Evolutionary conservation across 2,888 invertebrate genomes (phyloP).

Genomic region (Hyppa rectilinea): DNA sequence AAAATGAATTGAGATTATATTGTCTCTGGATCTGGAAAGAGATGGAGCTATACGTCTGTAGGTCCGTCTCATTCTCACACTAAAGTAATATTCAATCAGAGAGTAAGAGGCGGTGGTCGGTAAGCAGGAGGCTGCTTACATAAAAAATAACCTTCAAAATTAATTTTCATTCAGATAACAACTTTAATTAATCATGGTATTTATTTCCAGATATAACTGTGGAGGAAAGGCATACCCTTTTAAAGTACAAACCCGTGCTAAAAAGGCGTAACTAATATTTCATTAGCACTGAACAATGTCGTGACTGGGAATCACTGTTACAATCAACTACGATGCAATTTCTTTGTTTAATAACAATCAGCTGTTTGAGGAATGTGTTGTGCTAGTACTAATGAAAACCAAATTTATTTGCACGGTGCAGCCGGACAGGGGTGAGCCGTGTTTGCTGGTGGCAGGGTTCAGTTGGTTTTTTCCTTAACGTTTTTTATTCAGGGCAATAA

Average conservation of each 20-base stretch:
- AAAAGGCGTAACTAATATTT: slow-evolving; percentile 60
- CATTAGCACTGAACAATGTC: slow-evolving; percentile 59
- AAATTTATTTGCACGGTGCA: slow-evolving; percentile 65
- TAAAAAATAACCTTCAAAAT: not conserved
- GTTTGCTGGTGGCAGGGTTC: slow-evolving; percentile 35
- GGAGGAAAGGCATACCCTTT: not conserved
- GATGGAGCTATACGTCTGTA: no score
- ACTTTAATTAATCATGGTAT: not conserved
- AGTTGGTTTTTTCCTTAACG: not conserved
- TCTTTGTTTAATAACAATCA: slow-evolving; percentile 68
- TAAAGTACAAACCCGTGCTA: slow-evolving; percentile 30
- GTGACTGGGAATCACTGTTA: slow-evolving; percentile 64
- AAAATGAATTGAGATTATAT: not conserved
- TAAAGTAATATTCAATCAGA: no score
- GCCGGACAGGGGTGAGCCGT: slow-evolving; percentile 12
- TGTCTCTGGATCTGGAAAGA: no score
- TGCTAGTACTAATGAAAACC: slow-evolving; percentile 67
- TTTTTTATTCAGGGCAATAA: not conserved
- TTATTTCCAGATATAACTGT: not conserved
- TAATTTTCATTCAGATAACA: not conserved
- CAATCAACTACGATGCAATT: slow-evolving; percentile 68
- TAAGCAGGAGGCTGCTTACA: no score
- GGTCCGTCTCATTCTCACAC: no score
- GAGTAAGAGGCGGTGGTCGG: no score
- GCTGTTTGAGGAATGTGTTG: slow-evolving; percentile 68